phyloP scores from a whole-genome alignment of 1,140 invertebrate species.

The Ectropis grisescens region DNA sequence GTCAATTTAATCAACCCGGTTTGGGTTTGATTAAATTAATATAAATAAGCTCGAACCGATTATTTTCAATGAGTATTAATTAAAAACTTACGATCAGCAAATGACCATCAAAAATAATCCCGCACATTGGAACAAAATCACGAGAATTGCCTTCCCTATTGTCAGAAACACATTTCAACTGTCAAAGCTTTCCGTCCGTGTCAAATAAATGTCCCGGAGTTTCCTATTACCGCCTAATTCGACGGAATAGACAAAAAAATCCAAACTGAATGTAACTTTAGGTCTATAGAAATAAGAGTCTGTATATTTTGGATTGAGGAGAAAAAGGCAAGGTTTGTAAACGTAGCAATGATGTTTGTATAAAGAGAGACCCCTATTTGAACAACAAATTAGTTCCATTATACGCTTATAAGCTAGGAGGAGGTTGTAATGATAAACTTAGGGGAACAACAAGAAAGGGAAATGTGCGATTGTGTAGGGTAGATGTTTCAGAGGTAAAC shows the following conservation, averaged over 20 bases:
- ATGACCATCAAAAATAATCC: conserved; percentile 38
- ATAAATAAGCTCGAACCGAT: too few relatives aligned
- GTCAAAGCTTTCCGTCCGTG: conserved; percentile 48
- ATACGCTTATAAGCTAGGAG: conserved; percentile 50
- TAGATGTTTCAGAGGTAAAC: too few relatives aligned
- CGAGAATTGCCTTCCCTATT: conserved; percentile 32
- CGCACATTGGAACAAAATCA: conserved; percentile 33
- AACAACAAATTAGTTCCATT: conserved; percentile 65
- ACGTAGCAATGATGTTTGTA: conserved; percentile 43
- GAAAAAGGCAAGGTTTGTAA: conserved; percentile 1
- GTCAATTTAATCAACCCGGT: too few relatives aligned
- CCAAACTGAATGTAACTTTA: conserved; percentile 15
- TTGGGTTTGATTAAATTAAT: too few relatives aligned
- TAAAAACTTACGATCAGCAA: conserved; percentile 2
- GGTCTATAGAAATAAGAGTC: conserved; percentile 5
- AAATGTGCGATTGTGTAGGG: too few relatives aligned
- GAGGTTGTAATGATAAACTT: too few relatives aligned
- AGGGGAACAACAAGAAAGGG: too few relatives aligned
- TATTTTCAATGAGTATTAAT: too few relatives aligned
- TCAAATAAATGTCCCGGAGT: conserved; percentile 45
- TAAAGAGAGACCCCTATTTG: conserved; percentile 50
- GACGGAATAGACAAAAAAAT: not conserved
- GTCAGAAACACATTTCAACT: conserved; percentile 21
- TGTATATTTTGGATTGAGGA: not conserved
- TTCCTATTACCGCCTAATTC: conserved; percentile 14